Percentiles rank a stretch among this genome's conserved stretches.
Conservation (phyloP, 1,140 invertebrate species). For the Drosophila punjabiensis region DNA sequence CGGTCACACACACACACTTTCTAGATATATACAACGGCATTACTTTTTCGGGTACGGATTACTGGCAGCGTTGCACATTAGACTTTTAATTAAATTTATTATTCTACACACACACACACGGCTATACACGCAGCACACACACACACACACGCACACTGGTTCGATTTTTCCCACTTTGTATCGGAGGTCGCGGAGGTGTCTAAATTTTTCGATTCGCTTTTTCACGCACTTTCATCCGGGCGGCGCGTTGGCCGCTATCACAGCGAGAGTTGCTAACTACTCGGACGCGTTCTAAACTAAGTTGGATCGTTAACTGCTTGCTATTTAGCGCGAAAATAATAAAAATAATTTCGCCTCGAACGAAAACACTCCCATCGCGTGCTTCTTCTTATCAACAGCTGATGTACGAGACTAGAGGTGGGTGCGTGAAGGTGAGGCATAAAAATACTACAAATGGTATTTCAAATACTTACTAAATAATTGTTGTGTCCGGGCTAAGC, state of each 20-base stretch:
- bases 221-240: constrained; percentile 35
- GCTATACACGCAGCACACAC: constrained; percentile 18
- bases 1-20: constrained; percentile 23
- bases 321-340: constrained; percentile 60
- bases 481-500: too few species aligned
- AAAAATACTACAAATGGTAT: neutral
- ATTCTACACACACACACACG: constrained; percentile 44
- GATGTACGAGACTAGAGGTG: constrained; percentile 63
- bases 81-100: constrained; percentile 67
- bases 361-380: constrained; percentile 77
- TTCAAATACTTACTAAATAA: neutral
- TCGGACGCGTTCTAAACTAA: constrained; percentile 36
- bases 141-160: constrained; percentile 47
- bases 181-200: constrained; percentile 69
- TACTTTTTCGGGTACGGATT: constrained; percentile 32
- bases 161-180: constrained; percentile 80
- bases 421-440: neutral
- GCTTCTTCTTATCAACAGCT: constrained; percentile 85
- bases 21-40: constrained; percentile 51
- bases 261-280: constrained; percentile 24
- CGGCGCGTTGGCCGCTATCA: constrained; percentile 23
- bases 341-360: constrained; percentile 58
- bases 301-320: constrained; percentile 42
- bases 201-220: constrained; percentile 58
- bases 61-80: constrained; percentile 46